Conservation (phyloP, 2,797 vertebrate species). For the Oreochromis mossambicus region DNA sequence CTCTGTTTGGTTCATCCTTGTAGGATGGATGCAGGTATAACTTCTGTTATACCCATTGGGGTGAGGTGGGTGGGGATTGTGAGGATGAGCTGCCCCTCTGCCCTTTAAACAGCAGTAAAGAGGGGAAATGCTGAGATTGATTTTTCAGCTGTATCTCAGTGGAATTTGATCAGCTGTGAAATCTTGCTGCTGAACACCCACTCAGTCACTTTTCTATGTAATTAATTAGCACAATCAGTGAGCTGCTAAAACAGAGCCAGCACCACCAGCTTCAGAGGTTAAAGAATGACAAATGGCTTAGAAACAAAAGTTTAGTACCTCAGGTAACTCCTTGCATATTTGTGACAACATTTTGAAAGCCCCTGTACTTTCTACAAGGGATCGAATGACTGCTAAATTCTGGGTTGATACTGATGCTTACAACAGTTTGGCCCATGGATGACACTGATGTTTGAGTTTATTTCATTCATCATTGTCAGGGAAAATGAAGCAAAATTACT, state of each 20-base stretch:
- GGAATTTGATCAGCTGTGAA: constrained; percentile 31
- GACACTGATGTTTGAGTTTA: background rate
- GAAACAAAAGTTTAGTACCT: background rate
- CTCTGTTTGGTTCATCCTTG: background rate
- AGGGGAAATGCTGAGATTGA: background rate
- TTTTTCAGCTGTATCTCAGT: constrained; percentile 21
- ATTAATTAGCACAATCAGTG: constrained; percentile 25
- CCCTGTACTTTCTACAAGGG: background rate
- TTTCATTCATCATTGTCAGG: background rate
- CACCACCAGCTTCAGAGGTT: constrained; percentile 1
- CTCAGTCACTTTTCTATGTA: constrained; percentile 18
- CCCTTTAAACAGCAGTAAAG: background rate
- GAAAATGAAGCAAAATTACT: background rate
- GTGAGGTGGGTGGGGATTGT: background rate
- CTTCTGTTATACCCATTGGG: background rate
- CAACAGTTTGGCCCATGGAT: background rate
- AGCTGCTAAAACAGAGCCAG: constrained; percentile 17
- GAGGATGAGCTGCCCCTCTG: background rate
- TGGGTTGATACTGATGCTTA: no score
- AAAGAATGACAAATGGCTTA: background rate
- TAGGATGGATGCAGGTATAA: background rate
- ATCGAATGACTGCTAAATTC: background rate
- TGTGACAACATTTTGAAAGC: background rate
- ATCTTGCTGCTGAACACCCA: constrained; percentile 24
- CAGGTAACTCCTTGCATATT: background rate